phyloP scores from a whole-genome alignment of 2,797 vertebrate genomes.

The Enteromius thamalakanensis region DNA sequence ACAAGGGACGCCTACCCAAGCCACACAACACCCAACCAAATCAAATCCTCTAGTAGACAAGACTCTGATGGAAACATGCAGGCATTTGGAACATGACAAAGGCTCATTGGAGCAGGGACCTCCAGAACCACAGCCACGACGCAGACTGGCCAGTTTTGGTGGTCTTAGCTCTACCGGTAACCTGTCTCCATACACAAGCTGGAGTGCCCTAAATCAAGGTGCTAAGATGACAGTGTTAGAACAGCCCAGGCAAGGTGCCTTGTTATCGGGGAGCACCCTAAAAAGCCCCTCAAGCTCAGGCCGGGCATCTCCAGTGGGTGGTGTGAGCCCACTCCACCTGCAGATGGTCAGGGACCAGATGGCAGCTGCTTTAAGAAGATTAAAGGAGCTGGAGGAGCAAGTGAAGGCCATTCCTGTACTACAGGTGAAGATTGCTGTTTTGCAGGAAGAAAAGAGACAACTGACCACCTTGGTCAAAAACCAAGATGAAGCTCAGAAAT shows the following conservation, averaged over 20 bases:
- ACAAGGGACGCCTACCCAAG: constrained; percentile 72
- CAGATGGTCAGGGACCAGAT: constrained; percentile 96
- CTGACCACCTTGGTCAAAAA: constrained; percentile 83
- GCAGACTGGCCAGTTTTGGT: constrained; percentile 92
- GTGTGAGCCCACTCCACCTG: constrained; percentile 85
- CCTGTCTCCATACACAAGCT: constrained; percentile 84
- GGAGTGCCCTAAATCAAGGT: constrained; percentile 74
- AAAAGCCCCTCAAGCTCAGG: constrained; percentile 90
- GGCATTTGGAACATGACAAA: constrained; percentile 83
- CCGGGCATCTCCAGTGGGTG: constrained; percentile 83
- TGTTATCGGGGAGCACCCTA: constrained; percentile 85
- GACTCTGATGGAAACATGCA: constrained; percentile 82
- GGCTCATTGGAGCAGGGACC: constrained; percentile 64
- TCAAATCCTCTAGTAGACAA: constrained; percentile 84
- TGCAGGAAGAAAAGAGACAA: constrained; percentile 94
- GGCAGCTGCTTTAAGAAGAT: constrained; percentile 90
- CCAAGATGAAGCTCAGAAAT: constrained; percentile 66
- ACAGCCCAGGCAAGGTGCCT: constrained; percentile 69
- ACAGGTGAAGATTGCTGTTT: constrained; percentile 94
- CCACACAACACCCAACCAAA: constrained; percentile 78
- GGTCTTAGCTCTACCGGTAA: constrained; percentile 88
- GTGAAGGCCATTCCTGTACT: constrained; percentile 93
- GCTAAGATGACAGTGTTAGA: constrained; percentile 75
- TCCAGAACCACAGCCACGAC: constrained; percentile 78
- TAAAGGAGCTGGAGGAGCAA: constrained; percentile 95